Evolutionary conservation across 2,797 vertebrate genomes (phyloP).

Genomic region (Pantherophis vulpinus): DNA sequence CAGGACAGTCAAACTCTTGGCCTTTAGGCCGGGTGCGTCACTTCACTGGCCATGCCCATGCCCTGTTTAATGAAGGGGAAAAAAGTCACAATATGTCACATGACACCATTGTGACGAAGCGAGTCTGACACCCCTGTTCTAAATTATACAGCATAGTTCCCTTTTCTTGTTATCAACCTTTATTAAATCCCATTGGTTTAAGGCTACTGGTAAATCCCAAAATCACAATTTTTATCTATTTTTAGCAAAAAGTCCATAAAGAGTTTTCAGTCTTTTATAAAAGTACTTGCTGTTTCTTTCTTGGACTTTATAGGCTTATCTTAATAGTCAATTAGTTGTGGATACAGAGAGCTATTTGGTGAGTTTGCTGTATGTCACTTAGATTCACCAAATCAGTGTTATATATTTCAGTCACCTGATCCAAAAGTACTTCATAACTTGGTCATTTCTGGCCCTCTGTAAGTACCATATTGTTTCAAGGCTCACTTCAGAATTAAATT

Average conservation of each 20-base stretch:
- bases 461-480: constrained; percentile 57
- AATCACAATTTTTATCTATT: not conserved
- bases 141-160: not conserved
- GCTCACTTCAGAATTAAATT: constrained; percentile 69
- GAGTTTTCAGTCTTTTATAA: not conserved
- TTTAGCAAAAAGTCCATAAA: not conserved
- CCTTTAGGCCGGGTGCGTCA: too few species aligned
- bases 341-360: not conserved
- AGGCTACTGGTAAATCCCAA: not conserved
- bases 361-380: not conserved
- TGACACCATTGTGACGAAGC: too few species aligned
- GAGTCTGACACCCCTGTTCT: not conserved
- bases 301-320: not conserved
- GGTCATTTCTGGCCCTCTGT: constrained; percentile 44
- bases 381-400: not conserved
- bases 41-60: too few species aligned
- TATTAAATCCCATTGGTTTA: not conserved
- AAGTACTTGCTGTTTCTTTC: not conserved
- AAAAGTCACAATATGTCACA: too few species aligned
- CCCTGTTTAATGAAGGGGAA: too few species aligned
- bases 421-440: not conserved
- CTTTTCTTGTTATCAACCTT: not conserved
- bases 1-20: too few species aligned
- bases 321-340: not conserved
- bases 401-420: not conserved